A percentile compares a stretch with the other conserved stretches of the same genome.
These are phyloP conservation scores for Diglossa brunneiventris DNA, from an alignment of 2,113 vertebrate genomes.

Conservation along the genomic window DNA sequence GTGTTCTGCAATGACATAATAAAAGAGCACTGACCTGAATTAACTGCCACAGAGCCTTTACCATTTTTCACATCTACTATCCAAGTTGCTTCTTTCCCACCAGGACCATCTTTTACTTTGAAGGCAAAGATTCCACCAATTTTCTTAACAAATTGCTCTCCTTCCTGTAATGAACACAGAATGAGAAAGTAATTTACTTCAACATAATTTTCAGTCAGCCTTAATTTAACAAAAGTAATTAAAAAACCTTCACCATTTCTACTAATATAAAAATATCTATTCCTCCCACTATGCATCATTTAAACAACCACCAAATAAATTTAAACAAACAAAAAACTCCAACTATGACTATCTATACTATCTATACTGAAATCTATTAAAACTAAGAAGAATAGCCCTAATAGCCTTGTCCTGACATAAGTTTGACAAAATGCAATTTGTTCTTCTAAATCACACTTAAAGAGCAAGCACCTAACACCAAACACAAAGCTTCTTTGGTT, in stretches of 20 bases:
- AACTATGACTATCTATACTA: not conserved
- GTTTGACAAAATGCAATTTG: not conserved
- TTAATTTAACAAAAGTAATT: not conserved
- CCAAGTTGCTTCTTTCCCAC: constrained; percentile 88
- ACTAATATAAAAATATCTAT: not conserved
- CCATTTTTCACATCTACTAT: constrained; percentile 92
- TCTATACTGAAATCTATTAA: not conserved
- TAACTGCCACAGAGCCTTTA: constrained; percentile 81
- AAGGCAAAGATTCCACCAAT: constrained; percentile 92
- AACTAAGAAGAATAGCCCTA: not conserved
- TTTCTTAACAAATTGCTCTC: constrained; percentile 89
- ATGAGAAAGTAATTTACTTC: not conserved
- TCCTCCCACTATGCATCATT: not conserved
- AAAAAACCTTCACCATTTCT: not conserved
- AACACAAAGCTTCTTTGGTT: not conserved
- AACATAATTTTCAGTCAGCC: not conserved
- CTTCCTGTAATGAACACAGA: constrained; percentile 77
- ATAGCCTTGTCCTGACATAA: not conserved
- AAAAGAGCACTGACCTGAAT: constrained; percentile 79
- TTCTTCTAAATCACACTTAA: not conserved
- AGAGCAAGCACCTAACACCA: not conserved
- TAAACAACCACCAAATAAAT: not conserved
- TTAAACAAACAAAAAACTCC: not conserved
- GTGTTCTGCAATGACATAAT: not conserved
- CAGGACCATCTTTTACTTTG: constrained; percentile 89